These are phyloP conservation scores for Malacoctenus gilli DNA, from an alignment of 2,797 vertebrate genomes.

Conservation along the genomic window DNA sequence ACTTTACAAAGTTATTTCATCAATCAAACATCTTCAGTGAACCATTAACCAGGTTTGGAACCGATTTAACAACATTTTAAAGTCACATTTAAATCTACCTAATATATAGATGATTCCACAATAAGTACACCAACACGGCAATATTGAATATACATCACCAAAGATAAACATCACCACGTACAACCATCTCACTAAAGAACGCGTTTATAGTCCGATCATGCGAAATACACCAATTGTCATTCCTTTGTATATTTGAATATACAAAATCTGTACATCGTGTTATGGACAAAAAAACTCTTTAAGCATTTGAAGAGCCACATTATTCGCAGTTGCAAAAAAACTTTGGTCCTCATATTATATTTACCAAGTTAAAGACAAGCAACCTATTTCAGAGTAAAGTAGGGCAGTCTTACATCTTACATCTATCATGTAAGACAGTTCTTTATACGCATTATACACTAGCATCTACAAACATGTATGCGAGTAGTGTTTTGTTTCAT, in stretches of 20 bases:
- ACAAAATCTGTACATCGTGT: conserved; percentile 25
- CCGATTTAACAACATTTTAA: conserved; percentile 36
- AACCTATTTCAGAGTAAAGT: conserved; percentile 34
- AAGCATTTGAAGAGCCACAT: conserved; percentile 23
- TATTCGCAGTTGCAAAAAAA: conserved; percentile 19
- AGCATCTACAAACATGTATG: conserved; percentile 28
- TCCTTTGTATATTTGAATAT: conserved; percentile 41
- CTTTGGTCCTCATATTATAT: conserved; percentile 38
- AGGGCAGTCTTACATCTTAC: conserved; percentile 22
- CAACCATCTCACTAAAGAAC: conserved; percentile 41
- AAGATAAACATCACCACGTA: conserved; percentile 53
- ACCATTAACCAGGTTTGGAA: conserved; percentile 31
- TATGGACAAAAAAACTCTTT: conserved; percentile 14
- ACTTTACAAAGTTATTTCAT: conserved; percentile 18
- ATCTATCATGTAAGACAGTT: conserved; percentile 32
- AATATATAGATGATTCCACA: conserved; percentile 47
- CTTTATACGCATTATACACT: conserved; percentile 31
- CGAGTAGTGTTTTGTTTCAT: conserved; percentile 31
- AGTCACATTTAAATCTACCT: conserved; percentile 42
- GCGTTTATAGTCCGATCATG: conserved; percentile 63
- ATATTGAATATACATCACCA: conserved; percentile 49
- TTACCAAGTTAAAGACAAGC: conserved; percentile 23
- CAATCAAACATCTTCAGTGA: conserved; percentile 32
- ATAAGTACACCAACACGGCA: conserved; percentile 49
- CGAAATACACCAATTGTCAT: conserved; percentile 60